Percentiles rank a stretch among this genome's conserved stretches.
phyloP scores from a whole-genome alignment of 1,140 invertebrate genomes.

The Drosophila grimshawi region DNA sequence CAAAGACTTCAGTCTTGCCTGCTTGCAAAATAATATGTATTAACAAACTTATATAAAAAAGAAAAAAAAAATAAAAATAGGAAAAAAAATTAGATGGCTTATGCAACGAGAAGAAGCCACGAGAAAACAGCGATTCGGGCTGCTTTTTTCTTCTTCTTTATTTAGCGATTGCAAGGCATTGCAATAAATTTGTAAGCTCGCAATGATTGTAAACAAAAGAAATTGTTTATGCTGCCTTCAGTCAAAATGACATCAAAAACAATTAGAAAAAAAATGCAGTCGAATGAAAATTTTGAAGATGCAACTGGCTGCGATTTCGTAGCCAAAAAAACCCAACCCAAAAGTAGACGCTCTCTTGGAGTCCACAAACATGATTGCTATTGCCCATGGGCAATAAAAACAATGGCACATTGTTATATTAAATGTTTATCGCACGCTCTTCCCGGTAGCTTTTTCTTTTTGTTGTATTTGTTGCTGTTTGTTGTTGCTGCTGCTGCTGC shows the following conservation, averaged over 20 bases:
- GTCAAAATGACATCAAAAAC: slow-evolving; percentile 33
- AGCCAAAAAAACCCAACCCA: slow-evolving; percentile 60
- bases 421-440: slow-evolving; percentile 71
- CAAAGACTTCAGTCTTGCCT: slow-evolving; percentile 18
- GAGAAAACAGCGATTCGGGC: slow-evolving; percentile 28
- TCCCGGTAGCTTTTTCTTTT: slow-evolving; percentile 76
- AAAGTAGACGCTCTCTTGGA: slow-evolving; percentile 28
- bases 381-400: slow-evolving; percentile 64
- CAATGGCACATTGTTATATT: slow-evolving; percentile 76
- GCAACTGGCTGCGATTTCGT: slow-evolving; percentile 1
- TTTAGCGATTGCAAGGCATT: slow-evolving; percentile 27
- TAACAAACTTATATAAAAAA: slow-evolving; percentile 83
- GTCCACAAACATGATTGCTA: slow-evolving; percentile 39
- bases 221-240: slow-evolving; percentile 21
- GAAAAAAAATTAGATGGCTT: slow-evolving; percentile 71
- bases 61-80: slow-evolving; percentile 22
- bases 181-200: slow-evolving; percentile 75
- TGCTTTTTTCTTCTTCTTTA: neutral
- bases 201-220: slow-evolving; percentile 32
- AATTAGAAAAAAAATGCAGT: slow-evolving; percentile 27
- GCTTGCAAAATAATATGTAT: slow-evolving; percentile 83
- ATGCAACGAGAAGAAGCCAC: slow-evolving; percentile 75
- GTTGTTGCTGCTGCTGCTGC: no score
- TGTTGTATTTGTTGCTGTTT: neutral
- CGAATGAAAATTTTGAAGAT: slow-evolving; percentile 16